Percentiles rank a stretch among this genome's conserved stretches.
These are phyloP conservation scores for Capreolus pygargus DNA, from an alignment of 2,113 vertebrate species.

Conservation along the genomic window DNA sequence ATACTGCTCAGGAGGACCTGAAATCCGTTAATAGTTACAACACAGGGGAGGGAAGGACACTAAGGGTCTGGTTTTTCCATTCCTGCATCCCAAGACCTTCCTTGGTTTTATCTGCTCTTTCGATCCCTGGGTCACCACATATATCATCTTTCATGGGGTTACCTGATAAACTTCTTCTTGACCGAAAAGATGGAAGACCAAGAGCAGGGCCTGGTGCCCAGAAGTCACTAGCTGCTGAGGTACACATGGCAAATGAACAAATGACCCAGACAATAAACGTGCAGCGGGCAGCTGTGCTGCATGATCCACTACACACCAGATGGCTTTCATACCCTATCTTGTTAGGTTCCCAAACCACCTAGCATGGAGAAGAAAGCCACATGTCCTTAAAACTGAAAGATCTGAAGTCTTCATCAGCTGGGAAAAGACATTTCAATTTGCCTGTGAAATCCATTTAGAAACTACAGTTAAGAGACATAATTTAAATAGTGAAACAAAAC, in stretches of 20 bases:
- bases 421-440: not conserved
- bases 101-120: not conserved
- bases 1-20: not conserved
- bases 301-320: not conserved
- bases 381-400: not conserved
- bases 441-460: constrained; percentile 19
- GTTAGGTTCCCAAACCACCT: not conserved
- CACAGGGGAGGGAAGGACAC: not conserved
- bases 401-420: not conserved
- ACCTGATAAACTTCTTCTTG: not conserved
- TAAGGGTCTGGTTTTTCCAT: not conserved
- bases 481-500: not conserved
- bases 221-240: not conserved
- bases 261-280: not conserved
- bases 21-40: not conserved
- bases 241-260: not conserved
- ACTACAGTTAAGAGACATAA: not conserved
- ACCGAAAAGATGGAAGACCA: not conserved
- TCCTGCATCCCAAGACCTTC: not conserved
- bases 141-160: not conserved
- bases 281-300: not conserved
- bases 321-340: not conserved
- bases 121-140: not conserved
- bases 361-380: not conserved
- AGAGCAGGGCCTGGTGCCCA: not conserved